A percentile compares a stretch with the other conserved stretches of the same genome.
These are phyloP conservation scores for Drosophila eugracilis DNA, from an alignment of 1,140 invertebrate genomes.

Conservation along the genomic window DNA sequence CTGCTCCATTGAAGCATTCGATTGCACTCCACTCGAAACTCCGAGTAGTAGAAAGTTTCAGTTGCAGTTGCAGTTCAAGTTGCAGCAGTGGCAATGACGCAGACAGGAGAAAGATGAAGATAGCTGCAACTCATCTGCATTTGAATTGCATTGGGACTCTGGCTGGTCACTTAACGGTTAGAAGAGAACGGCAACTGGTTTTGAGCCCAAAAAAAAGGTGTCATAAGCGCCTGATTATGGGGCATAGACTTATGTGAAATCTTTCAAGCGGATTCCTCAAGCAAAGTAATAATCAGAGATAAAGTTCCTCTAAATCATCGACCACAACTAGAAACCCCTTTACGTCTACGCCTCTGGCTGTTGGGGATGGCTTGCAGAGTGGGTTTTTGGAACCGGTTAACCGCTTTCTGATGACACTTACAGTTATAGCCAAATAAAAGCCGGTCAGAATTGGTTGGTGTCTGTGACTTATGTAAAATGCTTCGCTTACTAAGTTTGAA, in stretches of 20 bases:
- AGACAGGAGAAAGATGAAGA: conserved; percentile 17
- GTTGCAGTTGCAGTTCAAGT: conserved; percentile 23
- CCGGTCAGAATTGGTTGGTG: conserved; percentile 25
- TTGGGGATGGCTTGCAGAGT: conserved; percentile 9
- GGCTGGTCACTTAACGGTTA: conserved; percentile 50
- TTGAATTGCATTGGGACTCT: conserved; percentile 41
- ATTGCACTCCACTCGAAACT: conserved; percentile 43
- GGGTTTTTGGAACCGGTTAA: conserved; percentile 61
- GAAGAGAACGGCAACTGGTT: conserved; percentile 53
- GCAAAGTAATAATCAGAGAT: background rate
- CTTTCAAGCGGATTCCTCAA: background rate
- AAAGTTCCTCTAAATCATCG: conserved; percentile 19
- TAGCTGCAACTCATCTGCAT: conserved; percentile 50
- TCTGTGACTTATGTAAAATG: conserved; percentile 44
- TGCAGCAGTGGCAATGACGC: conserved; percentile 34
- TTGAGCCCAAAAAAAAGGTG: conserved; percentile 17
- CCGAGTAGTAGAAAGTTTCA: conserved; percentile 38
- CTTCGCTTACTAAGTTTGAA: conserved; percentile 3
- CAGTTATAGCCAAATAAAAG: conserved; percentile 58
- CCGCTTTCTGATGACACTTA: conserved; percentile 70
- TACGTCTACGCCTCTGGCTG: conserved; percentile 22
- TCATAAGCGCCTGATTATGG: conserved; percentile 37
- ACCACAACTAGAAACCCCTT: conserved; percentile 14
- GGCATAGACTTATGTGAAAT: conserved; percentile 4
- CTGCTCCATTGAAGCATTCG: conserved; percentile 82